Conservation (phyloP, 2,797 vertebrate genomes). For the Esox masquinongy region DNA sequence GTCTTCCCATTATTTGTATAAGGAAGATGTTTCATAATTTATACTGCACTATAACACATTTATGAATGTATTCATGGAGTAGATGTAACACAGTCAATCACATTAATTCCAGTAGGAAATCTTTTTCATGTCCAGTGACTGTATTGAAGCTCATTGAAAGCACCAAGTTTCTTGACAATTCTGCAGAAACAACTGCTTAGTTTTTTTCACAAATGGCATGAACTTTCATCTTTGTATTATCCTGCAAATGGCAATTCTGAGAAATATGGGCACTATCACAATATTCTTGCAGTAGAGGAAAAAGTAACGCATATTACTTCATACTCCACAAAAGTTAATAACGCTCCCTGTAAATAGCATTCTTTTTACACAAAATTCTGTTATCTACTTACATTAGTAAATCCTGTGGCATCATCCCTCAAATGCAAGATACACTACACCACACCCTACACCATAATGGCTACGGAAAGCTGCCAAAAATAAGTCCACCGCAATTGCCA, state of each 20-base stretch:
- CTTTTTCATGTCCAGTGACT: not conserved
- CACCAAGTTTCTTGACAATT: not conserved
- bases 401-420: not conserved
- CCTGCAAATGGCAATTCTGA: not conserved
- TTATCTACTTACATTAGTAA: not conserved
- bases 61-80: not conserved
- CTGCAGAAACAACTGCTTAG: not conserved
- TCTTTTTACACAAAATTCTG: not conserved
- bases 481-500: conserved; percentile 4
- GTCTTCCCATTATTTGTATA: not conserved
- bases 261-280: not conserved
- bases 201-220: not conserved
- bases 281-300: not conserved
- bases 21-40: not conserved
- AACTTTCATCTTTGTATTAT: not conserved
- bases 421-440: not conserved
- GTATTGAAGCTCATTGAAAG: not conserved
- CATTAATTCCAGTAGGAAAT: conserved; percentile 5
- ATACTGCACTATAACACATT: not conserved
- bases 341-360: not conserved
- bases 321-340: not conserved
- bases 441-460: not conserved
- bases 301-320: not conserved
- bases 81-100: conserved; percentile 1
- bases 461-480: not conserved